Evolutionary conservation across 2,797 vertebrate genomes (phyloP), one percentile per base, ranked within the genome.

Genomic region (Anableps anableps): DNA sequence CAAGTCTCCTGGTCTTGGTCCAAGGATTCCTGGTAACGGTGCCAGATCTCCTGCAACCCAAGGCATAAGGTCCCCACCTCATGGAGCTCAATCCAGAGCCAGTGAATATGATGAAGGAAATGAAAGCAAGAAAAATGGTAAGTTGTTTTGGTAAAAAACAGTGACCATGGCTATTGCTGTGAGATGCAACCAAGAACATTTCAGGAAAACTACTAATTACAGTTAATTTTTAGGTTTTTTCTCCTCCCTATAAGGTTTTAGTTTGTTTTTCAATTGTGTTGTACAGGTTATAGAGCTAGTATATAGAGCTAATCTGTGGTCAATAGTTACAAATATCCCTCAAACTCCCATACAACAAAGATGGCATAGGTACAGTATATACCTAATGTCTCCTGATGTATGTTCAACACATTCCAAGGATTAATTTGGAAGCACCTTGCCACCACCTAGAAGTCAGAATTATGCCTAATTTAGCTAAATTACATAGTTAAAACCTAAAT

Each of bases 121-220:
- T 29, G 96, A 96, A 38, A 96, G 94, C 94, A 96, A 94, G 88
- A 95, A 94, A 93, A 95, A 84, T 2, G 91, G 95, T 91, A 66
- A 88, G 92, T 58, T 70, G 1, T 76, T 74, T 16, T 1, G 53
- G 48, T 29, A 29, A 76, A 50, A 10, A 21, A n/a, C n/a, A n/a
- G n/a, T n/a, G n/a, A n/a, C n/a, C 26, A 10, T n/a, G 48, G 17
- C 48, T n/a, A 23, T 29, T 58, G n/a, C 43, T 43, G 10, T 43
- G 4, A 43, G 4, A 43, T 43, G 43, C 43, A 43, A 43, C 43
- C 23, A 58, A n/a, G 55, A 58, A n/a, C n/a, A 58, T 58, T 58
- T 58, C 55, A n/a, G n/a, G 13, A 29, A 58, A 58, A 29, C n/a
- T 29, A 5, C 10, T 58, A 58, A n/a, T 29, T 58, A 26, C 7